Conservation (phyloP, 2,113 vertebrate genomes). For the Proterorhinus semilunaris region DNA sequence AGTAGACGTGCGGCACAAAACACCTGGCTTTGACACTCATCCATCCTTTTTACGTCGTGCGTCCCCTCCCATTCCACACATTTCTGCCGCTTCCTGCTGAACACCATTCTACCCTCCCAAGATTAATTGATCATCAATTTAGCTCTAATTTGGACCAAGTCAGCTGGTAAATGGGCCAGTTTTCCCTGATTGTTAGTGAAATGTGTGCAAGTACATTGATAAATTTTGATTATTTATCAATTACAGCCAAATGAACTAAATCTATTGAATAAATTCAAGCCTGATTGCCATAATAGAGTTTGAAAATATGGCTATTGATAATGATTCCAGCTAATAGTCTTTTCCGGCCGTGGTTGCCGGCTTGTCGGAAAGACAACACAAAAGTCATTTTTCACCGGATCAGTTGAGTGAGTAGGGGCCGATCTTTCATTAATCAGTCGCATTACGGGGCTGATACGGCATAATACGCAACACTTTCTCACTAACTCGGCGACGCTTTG, state of each 20-base stretch:
- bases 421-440: conserved; percentile 99
- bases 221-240: conserved; percentile 99
- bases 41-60: conserved; percentile 92
- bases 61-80: conserved; percentile 47
- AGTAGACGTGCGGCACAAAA: conserved; percentile 76
- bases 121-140: conserved; percentile 99
- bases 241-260: conserved; percentile 99
- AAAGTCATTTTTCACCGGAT: conserved; percentile 99
- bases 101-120: conserved; percentile 97
- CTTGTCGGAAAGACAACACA: conserved; percentile 98
- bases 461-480: conserved; percentile 97
- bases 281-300: conserved; percentile 99
- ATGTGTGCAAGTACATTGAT: conserved; percentile 99
- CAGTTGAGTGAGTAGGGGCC: conserved; percentile 90
- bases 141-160: conserved; percentile 99
- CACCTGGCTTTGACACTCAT: conserved; percentile 87
- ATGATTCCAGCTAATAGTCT: conserved; percentile 99
- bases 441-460: conserved; percentile 95
- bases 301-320: conserved; percentile 99
- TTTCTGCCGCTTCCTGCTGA: conserved; percentile 92
- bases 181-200: conserved; percentile 99
- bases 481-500: conserved; percentile 99
- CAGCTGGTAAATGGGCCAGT: conserved; percentile 99
- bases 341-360: conserved; percentile 96
- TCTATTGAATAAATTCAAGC: conserved; percentile 99